Conservation (phyloP, 2,888 invertebrate genomes). For the Pterostichus madidus region DNA sequence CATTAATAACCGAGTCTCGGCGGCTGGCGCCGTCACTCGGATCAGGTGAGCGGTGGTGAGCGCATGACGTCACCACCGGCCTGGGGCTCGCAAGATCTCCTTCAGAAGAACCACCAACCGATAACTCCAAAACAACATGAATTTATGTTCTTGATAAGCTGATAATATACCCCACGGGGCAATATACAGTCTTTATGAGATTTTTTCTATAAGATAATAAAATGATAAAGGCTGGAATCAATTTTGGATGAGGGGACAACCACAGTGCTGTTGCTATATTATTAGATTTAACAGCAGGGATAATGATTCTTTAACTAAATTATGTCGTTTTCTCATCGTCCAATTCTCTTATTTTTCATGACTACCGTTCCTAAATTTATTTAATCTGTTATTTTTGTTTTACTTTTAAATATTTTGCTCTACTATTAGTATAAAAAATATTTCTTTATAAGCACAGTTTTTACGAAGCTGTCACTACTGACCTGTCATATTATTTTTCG, state of each 20-base stretch:
- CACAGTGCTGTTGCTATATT: background rate
- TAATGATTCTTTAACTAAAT: background rate
- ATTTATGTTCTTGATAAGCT: slow-evolving; percentile 13
- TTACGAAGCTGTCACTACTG: too few relatives aligned
- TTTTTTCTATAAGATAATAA: slow-evolving; percentile 21
- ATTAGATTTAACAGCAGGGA: background rate
- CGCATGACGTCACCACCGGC: slow-evolving; percentile 16
- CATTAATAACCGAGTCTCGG: slow-evolving; percentile 54
- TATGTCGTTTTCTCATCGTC: background rate
- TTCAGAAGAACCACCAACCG: background rate
- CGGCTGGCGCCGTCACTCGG: slow-evolving; percentile 41
- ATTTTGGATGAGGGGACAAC: background rate
- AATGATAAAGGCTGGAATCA: slow-evolving; percentile 2
- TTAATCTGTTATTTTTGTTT: too few relatives aligned
- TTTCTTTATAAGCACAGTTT: too few relatives aligned
- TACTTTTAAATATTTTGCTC: too few relatives aligned
- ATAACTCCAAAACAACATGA: slow-evolving; percentile 3
- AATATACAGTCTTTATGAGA: background rate
- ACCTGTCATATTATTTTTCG: too few relatives aligned
- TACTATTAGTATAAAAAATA: too few relatives aligned
- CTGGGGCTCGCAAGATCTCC: slow-evolving; percentile 1
- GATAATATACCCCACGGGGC: slow-evolving; percentile 3
- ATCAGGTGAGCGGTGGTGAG: slow-evolving; percentile 49
- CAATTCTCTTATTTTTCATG: too few relatives aligned
- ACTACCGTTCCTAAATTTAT: too few relatives aligned